Conservation (phyloP, 1,140 invertebrate species). For the Caenorhabditis tropicalis region DNA sequence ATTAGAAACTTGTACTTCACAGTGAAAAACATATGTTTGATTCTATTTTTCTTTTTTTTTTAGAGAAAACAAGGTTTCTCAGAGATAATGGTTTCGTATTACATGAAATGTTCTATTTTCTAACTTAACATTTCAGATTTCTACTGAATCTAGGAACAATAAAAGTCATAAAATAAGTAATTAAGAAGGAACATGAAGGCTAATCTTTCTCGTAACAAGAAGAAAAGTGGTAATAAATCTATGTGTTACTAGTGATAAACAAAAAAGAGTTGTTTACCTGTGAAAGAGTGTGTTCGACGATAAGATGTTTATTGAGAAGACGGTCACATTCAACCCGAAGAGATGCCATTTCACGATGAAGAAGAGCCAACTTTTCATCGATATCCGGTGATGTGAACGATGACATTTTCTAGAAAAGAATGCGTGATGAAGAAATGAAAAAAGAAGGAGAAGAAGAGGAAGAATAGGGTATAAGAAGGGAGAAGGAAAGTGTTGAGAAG, state of each 20-base stretch:
- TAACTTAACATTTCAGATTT: too few relatives aligned
- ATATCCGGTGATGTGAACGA: slow-evolving; percentile 59
- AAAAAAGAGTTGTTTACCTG: slow-evolving; percentile 42
- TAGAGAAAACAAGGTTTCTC: too few relatives aligned
- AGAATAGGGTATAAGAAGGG: not conserved
- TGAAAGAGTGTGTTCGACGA: slow-evolving; percentile 56
- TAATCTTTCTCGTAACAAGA: not conserved
- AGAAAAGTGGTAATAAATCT: not conserved
- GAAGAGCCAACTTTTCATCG: slow-evolving; percentile 74
- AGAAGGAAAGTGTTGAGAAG: not conserved
- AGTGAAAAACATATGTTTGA: too few relatives aligned
- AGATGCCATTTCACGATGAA: slow-evolving; percentile 76
- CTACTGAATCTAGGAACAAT: not conserved
- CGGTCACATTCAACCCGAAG: slow-evolving; percentile 75
- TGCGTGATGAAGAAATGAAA: not conserved
- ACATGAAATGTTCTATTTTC: too few relatives aligned
- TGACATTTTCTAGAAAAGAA: slow-evolving; percentile 2
- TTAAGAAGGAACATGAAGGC: not conserved
- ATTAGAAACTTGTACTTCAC: slow-evolving; percentile 58
- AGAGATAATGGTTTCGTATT: too few relatives aligned
- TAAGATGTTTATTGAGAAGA: slow-evolving; percentile 66
- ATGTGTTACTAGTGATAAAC: not conserved
- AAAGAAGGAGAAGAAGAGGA: not conserved
- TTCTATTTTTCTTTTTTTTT: too few relatives aligned
- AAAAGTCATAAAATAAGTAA: slow-evolving; percentile 13